A percentile compares a stretch with the other conserved stretches of the same genome.
Conservation (phyloP, 2,797 vertebrate genomes). For the Zalophus californianus region DNA sequence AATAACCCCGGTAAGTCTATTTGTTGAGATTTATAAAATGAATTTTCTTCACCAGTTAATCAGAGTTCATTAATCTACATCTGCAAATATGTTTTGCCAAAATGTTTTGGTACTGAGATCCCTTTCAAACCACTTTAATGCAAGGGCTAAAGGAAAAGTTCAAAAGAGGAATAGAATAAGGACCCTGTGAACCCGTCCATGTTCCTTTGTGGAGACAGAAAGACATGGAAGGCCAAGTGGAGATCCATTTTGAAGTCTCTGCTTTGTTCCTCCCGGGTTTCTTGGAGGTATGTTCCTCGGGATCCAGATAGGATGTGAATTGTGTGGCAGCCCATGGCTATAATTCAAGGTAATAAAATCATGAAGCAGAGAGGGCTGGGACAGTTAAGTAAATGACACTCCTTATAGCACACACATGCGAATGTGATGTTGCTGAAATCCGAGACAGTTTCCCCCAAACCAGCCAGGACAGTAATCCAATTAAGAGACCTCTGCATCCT, state of each 20-base stretch:
- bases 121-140: conserved; percentile 31
- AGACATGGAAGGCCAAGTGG: background rate
- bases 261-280: background rate
- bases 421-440: conserved; percentile 66
- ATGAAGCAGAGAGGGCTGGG: conserved; percentile 10
- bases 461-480: conserved; percentile 63
- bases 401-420: conserved; percentile 11
- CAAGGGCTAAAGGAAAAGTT: background rate
- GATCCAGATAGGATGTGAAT: conserved; percentile 37
- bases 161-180: background rate
- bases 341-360: conserved; percentile 60
- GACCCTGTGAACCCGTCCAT: background rate
- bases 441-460: conserved; percentile 24
- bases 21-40: conserved; percentile 73
- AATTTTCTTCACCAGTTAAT: conserved; percentile 40
- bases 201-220: background rate
- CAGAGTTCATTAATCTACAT: background rate
- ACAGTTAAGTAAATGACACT: conserved; percentile 3
- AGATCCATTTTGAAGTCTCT: background rate
- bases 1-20: conserved; percentile 72
- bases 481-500: conserved; percentile 24
- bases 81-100: conserved; percentile 62
- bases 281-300: background rate
- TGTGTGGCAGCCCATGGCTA: background rate
- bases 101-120: conserved; percentile 53